Evolutionary conservation across 1,140 invertebrate species (phyloP), one percentile per base, ranked within the genome.

Genomic region (Leptoteleia sp.): DNA sequence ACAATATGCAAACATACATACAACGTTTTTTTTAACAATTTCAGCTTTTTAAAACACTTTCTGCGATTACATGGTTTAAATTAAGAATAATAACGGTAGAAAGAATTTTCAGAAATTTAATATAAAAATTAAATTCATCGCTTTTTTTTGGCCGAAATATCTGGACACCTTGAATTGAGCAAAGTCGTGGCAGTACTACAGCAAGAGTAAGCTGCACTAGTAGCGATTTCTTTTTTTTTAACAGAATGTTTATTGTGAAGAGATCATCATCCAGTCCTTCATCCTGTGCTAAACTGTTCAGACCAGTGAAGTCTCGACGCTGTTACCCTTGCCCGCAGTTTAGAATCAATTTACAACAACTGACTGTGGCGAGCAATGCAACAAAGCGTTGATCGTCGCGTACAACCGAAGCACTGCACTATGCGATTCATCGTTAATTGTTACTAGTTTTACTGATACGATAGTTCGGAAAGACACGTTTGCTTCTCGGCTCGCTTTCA

Each of bases 111-210:
- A n/a, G n/a, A n/a, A n/a, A n/a, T n/a, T n/a, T n/a, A n/a, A n/a
- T n/a, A n/a, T n/a, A n/a, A n/a, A n/a, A n/a, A n/a, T 64, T 73
- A 8, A 31, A 72, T 62, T 54, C 19, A 73, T 35, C n/a, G n/a
- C n/a, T n/a, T n/a, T n/a, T n/a, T n/a, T n/a, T n/a, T n/a, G n/a
- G n/a, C n/a, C n/a, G n/a, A n/a, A n/a, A n/a, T n/a, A n/a, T n/a
- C n/a, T n/a, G n/a, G n/a, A n/a, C n/a, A n/a, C n/a, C n/a, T n/a
- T n/a, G n/a, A n/a, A n/a, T n/a, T n/a, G n/a, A n/a, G n/a, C n/a
- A 33, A 47, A 45, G 22, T 55, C 38, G 71, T 75, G 71, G 61
- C 61, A 76, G 72, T 68, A 76, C 62, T 76, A 76, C 61, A 76
- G 54, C 55, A 61, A 76, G 54, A 68, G 33, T 67, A 61, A 61